Evolutionary conservation across 2,888 invertebrate genomes (phyloP).

Genomic region (Timandra comae): DNA sequence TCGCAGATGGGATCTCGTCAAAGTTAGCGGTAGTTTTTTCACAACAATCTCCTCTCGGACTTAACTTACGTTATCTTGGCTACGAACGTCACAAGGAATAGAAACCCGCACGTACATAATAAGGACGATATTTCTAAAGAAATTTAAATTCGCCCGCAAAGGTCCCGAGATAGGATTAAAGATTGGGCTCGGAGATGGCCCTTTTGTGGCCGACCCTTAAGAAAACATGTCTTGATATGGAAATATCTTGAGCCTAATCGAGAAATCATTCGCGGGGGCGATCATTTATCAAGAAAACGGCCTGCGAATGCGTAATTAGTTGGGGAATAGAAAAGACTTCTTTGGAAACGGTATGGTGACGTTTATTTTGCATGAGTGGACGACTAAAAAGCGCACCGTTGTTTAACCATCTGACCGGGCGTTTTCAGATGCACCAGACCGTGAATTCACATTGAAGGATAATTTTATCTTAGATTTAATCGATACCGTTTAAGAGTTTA

Average conservation of each 20-base stretch:
- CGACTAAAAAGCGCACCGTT: conserved; percentile 51
- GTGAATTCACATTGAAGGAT: conserved; percentile 58
- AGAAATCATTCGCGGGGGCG: conserved; percentile 70
- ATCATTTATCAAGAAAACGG: conserved; percentile 65
- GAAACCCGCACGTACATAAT: conserved; percentile 76
- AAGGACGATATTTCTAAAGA: conserved; percentile 77
- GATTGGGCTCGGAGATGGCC: conserved; percentile 75
- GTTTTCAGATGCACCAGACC: conserved; percentile 60
- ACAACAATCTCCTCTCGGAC: conserved; percentile 76
- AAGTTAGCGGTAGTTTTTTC: conserved; percentile 75
- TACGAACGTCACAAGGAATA: conserved; percentile 72
- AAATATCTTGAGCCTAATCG: conserved; percentile 72
- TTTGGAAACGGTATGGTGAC: conserved; percentile 42
- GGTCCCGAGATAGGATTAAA: conserved; percentile 77
- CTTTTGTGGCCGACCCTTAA: conserved; percentile 76
- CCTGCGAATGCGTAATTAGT: conserved; percentile 64
- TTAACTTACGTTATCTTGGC: conserved; percentile 76
- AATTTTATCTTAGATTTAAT: conserved; percentile 50
- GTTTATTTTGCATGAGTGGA: conserved; percentile 61
- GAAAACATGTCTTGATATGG: conserved; percentile 78
- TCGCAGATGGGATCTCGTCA: conserved; percentile 63
- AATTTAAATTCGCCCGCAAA: conserved; percentile 77
- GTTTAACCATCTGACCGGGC: conserved; percentile 54
- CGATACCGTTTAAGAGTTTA: conserved; percentile 37
- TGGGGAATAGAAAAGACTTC: conserved; percentile 41